Base-by-base conservation (phyloP, 2,888 invertebrate genomes). In the Seira ritae region DNA sequence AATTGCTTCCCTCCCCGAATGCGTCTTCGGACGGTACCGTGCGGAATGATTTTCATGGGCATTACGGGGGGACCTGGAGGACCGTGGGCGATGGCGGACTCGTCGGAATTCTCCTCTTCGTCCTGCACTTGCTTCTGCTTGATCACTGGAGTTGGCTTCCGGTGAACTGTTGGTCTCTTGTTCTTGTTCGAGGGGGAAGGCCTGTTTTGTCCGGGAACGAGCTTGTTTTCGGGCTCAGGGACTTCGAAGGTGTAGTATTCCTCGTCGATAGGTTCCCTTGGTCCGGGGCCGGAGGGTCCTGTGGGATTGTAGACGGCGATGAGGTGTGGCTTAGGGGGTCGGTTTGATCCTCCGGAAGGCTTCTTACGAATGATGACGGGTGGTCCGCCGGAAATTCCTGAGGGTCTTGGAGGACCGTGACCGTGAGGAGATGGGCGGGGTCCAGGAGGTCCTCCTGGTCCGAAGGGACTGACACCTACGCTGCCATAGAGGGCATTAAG, bases 121-220 rank as follows among this genome's bases (percentile, higher is more conserved):
- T 31, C 31, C 3, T 6, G 2, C 4, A 46, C 69, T 6, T 68
- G 10, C 42, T 84, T 80, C 66, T 80, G 80, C 31, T 84, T 75
- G 50, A 84, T 77, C 1, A 84, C 84, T 68, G 84, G 84, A 12
- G 84, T 84, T 4, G 84, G 84, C 23, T 69, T 71, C 0, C 80
- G 55, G 12, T 80, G 80, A 66, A 75, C 75, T 0, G 70, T 70
- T 10, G 80, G 80, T 31, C 80, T 42, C 37, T 80, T 80, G 65
- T 73, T 62, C n/a, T 81, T 81, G 42, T 80, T 80, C 31, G 82
- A 80, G 20, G 85, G 83, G 8, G 80, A 70, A 24, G 76, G 78
- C 31, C 31, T 31, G 31, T 4, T 8, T 31, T 31, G 2, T 17
- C 80, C 81, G 0, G 85, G 79, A 68, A 84, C 70, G 50, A 84